Base-by-base conservation (phyloP, 2,888 invertebrate genomes). In the Eupeodes luniger region DNA sequence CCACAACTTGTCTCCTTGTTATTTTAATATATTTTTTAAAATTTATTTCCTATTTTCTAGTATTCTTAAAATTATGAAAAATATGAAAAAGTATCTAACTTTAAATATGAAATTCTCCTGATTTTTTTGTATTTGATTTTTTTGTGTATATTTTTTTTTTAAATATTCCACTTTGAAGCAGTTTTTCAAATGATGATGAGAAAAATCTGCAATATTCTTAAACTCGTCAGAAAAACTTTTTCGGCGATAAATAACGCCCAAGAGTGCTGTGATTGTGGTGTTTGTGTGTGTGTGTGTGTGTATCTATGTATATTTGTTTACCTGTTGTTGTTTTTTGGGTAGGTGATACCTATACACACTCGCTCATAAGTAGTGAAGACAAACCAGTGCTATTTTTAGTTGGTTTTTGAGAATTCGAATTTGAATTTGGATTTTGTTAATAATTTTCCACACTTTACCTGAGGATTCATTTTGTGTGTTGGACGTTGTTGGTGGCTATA, bases 391-490 rank as follows among this genome's bases (percentile, higher is more conserved):
- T 88, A 88, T 85, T 81, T 88, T 85, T 88, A 88, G 85, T 34
- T 9, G 1, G 4, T 5, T 27, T 47, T 49, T 49, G 40, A 19
- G 27, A 64, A 81, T 70, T 70, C 12, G 14, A 70, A 53, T 69
- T 53, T 69, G 74, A 81, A 84, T 88, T 88, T 88, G 88, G 88
- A 88, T 85, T 84, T 88, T 85, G 81, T 88, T 81, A 81, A 88
- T 88, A 85, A 85, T 88, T 88, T 69, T 88, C 78, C 92, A 91
- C 91, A 92, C 87, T 92, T 92, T 91, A 93, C 93, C 93, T 93
- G 93, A 92, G 91, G 85, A 88, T 88, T 85, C 81, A 82, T 88
- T 89, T 88, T 88, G 81, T 82, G 88, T 89, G 74, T 85, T 88
- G 72, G 80, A 77, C 40, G 49, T 66, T 1, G 79, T 78, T 82